Percentiles rank a stretch among this genome's conserved stretches.
These are phyloP conservation scores for Lacanobia oleracea DNA, from an alignment of 2,888 invertebrate genomes.

Conservation along the genomic window DNA sequence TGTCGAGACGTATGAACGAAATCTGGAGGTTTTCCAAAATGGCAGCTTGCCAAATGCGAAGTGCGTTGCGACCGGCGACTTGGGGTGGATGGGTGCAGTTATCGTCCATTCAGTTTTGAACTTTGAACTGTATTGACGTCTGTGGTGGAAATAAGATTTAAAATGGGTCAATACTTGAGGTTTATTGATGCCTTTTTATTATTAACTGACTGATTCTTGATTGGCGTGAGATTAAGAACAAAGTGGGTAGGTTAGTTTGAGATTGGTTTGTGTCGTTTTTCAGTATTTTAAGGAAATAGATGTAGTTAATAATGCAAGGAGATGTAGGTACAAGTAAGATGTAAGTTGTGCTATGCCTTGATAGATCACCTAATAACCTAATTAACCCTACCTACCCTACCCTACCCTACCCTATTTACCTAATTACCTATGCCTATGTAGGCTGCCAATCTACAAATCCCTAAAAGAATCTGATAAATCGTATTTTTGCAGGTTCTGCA, in stretches of 20 bases:
- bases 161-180: conserved; percentile 17
- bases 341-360: no score
- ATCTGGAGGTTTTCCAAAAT: conserved; percentile 85
- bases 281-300: not conserved
- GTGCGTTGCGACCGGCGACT: conserved; percentile 71
- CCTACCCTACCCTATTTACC: no score
- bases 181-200: conserved; percentile 42
- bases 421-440: no score
- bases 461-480: no score
- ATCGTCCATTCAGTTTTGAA: conserved; percentile 42
- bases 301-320: no score
- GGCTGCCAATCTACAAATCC: no score
- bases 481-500: no score
- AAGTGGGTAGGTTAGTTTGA: no score
- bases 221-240: conserved; percentile 1
- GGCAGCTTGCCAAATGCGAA: conserved; percentile 91
- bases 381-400: no score
- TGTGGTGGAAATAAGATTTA: conserved; percentile 23
- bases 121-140: conserved; percentile 51
- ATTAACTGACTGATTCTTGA: conserved; percentile 1
- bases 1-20: conserved; percentile 68
- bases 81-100: conserved; percentile 68
- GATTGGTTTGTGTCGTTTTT: not conserved
- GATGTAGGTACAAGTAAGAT: no score
- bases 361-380: no score